Percentiles rank a stretch among this genome's conserved stretches.
Evolutionary conservation across 53 echinoderm and acorn worm species (phyloP).

Genomic region (Zoroaster sp.): DNA sequence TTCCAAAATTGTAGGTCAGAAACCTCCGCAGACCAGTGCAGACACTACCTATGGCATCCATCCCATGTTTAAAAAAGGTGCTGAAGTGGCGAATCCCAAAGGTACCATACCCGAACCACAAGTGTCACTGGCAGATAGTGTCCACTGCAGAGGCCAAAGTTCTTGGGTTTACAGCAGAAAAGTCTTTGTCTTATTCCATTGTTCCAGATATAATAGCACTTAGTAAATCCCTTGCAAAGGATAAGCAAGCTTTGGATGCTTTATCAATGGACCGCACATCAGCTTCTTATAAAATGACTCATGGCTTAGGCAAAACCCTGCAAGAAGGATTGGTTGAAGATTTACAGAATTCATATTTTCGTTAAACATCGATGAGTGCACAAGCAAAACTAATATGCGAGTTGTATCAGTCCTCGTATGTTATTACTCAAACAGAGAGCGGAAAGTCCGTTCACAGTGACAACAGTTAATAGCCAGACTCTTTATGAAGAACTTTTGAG

Average conservation of each 20-base stretch:
- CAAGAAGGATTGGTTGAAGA: slow-evolving; percentile 30
- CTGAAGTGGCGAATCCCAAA: neutral
- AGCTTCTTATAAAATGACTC: slow-evolving; percentile 55
- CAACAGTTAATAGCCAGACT: neutral
- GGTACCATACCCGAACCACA: neutral
- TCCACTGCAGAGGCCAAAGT: slow-evolving; percentile 55
- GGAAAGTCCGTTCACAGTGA: slow-evolving; percentile 23
- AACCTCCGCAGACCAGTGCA: neutral
- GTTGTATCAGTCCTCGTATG: slow-evolving; percentile 57
- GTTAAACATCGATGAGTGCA: slow-evolving; percentile 53
- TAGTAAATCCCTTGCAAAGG: slow-evolving; percentile 41
- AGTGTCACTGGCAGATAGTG: neutral
- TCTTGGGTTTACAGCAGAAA: slow-evolving; percentile 33
- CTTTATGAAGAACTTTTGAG: slow-evolving; percentile 3
- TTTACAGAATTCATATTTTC: slow-evolving; percentile 11
- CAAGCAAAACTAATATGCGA: slow-evolving; percentile 41
- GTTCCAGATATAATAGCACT: slow-evolving; percentile 52
- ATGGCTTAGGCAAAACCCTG: slow-evolving; percentile 58
- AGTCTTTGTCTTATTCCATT: neutral
- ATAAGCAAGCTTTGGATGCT: slow-evolving; percentile 35
- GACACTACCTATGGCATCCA: neutral
- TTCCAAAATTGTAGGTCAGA: neutral
- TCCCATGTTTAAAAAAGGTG: neutral
- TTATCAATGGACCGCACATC: slow-evolving; percentile 48
- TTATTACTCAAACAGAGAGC: slow-evolving; percentile 2